Evolutionary conservation across 2,888 invertebrate genomes (phyloP).

Genomic region (Harpagoxenus sublaevis): DNA sequence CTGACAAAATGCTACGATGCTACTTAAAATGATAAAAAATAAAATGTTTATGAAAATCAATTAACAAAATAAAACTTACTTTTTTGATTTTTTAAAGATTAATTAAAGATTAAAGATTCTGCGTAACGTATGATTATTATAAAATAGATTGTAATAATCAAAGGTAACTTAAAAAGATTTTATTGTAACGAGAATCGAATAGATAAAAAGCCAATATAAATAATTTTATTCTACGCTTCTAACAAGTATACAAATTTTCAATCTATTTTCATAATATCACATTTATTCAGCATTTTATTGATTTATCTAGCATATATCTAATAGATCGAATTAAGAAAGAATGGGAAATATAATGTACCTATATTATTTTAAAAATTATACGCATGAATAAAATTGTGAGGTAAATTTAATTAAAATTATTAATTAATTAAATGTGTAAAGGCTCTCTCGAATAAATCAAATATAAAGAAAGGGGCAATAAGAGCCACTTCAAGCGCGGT

Average conservation of each 20-base stretch:
- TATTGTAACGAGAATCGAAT: not conserved
- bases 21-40: not conserved
- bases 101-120: not conserved
- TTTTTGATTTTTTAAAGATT: not conserved
- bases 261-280: not conserved
- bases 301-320: not conserved
- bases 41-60: not conserved
- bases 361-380: conserved; percentile 10
- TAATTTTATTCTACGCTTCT: not conserved
- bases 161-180: not conserved
- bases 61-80: not conserved
- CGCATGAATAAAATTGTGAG: not conserved
- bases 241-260: not conserved
- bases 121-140: not conserved
- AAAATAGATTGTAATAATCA: not conserved
- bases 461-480: no score
- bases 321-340: not conserved
- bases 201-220: not conserved
- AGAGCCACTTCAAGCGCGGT: no score
- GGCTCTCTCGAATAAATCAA: no score
- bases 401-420: conserved; percentile 26
- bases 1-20: not conserved
- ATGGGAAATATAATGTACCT: not conserved
- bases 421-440: no score
- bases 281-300: not conserved